These are phyloP conservation scores for Procambarus clarkii DNA, from an alignment of 1,140 invertebrate genomes.

Conservation along the genomic window DNA sequence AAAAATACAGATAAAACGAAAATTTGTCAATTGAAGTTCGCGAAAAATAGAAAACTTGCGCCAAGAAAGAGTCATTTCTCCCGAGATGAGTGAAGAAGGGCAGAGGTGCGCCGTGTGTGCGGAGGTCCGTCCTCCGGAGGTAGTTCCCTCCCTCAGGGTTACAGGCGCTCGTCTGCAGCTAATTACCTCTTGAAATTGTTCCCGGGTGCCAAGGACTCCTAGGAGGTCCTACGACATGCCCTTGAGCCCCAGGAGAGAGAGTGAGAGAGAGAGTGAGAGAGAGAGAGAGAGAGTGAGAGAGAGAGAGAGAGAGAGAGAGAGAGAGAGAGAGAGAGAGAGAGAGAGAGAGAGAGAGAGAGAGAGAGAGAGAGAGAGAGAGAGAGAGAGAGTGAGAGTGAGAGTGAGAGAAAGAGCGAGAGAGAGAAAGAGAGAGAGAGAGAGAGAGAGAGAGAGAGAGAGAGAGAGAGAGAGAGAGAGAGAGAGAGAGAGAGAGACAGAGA, in stretches of 20 bases:
- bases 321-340: neutral
- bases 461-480: too few relatives aligned
- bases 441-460: too few relatives aligned
- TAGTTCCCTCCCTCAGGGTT: too few relatives aligned
- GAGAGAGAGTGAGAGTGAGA: neutral
- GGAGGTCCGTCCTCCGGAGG: too few relatives aligned
- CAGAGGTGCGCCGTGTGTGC: too few relatives aligned
- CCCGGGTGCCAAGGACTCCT: neutral
- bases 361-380: neutral
- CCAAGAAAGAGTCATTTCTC: too few relatives aligned
- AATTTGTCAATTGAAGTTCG: too few relatives aligned
- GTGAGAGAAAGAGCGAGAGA: conserved; percentile 22
- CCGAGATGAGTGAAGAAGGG: too few relatives aligned
- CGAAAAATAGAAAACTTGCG: too few relatives aligned
- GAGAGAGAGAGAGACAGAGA: too few relatives aligned
- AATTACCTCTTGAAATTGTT: neutral
- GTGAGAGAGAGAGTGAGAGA: neutral
- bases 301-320: neutral
- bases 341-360: neutral
- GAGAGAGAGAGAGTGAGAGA: neutral
- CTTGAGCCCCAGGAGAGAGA: neutral
- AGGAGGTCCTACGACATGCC: neutral
- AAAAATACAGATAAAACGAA: too few relatives aligned
- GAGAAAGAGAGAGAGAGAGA: neutral
- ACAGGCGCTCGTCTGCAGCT: too few relatives aligned